Conservation (phyloP, 1,140 invertebrate species). For the Apis cerana region DNA sequence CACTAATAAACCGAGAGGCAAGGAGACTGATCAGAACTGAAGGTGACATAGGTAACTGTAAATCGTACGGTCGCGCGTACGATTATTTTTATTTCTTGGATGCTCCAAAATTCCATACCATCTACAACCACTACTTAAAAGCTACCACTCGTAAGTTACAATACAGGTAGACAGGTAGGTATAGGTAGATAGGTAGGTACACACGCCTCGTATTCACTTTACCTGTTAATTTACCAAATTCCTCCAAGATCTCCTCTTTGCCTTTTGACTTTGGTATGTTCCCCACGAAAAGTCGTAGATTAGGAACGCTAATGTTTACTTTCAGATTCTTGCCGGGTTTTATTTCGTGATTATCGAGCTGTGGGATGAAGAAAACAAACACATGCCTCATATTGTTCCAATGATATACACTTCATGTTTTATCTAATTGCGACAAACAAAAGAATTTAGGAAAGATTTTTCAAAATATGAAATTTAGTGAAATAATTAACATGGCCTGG, state of each 20-base stretch:
- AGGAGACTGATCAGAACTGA: slow-evolving; percentile 81
- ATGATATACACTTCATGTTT: slow-evolving; percentile 66
- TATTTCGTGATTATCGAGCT: slow-evolving; percentile 99
- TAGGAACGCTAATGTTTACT: slow-evolving; percentile 99
- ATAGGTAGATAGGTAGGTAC: slow-evolving; percentile 81
- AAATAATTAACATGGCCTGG: slow-evolving; percentile 71
- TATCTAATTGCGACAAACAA: slow-evolving; percentile 64
- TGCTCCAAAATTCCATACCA: slow-evolving; percentile 79
- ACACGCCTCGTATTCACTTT: slow-evolving; percentile 88
- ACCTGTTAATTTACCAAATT: slow-evolving; percentile 99
- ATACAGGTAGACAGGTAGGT: slow-evolving; percentile 79
- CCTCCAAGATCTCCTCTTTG: slow-evolving; percentile 99
- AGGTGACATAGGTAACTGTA: slow-evolving; percentile 74
- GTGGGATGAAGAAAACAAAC: slow-evolving; percentile 88
- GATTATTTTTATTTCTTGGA: slow-evolving; percentile 61
- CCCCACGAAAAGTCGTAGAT: slow-evolving; percentile 99
- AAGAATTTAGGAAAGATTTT: slow-evolving; percentile 66
- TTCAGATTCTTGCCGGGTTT: slow-evolving; percentile 99
- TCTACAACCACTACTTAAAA: slow-evolving; percentile 81
- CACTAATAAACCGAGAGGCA: slow-evolving; percentile 83
- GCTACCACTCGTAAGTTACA: slow-evolving; percentile 81
- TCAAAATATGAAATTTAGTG: slow-evolving; percentile 62
- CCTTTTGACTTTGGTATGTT: slow-evolving; percentile 99
- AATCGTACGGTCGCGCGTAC: slow-evolving; percentile 57
- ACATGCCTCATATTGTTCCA: slow-evolving; percentile 85